Evolutionary conservation across 2,888 invertebrate genomes (phyloP).

Genomic region (Congeria kusceri): DNA sequence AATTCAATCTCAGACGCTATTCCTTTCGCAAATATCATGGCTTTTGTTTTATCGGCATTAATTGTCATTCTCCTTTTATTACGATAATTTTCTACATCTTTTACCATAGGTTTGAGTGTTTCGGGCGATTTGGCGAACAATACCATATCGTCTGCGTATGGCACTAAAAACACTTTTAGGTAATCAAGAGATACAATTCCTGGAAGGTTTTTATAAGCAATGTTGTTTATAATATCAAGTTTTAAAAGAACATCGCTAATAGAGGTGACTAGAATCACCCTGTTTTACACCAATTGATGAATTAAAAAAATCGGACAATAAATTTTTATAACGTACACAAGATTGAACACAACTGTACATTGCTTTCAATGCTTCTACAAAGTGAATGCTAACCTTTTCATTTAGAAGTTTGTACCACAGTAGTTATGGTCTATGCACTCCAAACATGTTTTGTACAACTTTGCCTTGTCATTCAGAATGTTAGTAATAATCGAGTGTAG

Average conservation of each 20-base stretch:
- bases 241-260: constrained; percentile 2
- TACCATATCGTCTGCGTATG: constrained; percentile 6
- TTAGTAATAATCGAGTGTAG: constrained; percentile 4
- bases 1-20: background rate
- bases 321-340: constrained; percentile 6
- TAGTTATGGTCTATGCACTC: constrained; percentile 4
- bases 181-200: background rate
- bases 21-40: constrained; percentile 1
- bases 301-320: constrained; percentile 6
- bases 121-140: background rate
- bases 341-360: constrained; percentile 12
- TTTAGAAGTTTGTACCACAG: constrained; percentile 18
- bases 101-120: constrained; percentile 7
- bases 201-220: background rate
- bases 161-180: constrained; percentile 4
- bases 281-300: constrained; percentile 18
- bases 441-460: constrained; percentile 14
- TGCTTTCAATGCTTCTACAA: constrained; percentile 7
- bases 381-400: background rate
- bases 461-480: background rate
- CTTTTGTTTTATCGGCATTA: background rate
- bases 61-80: constrained; percentile 2
- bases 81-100: constrained; percentile 13
- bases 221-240: background rate
- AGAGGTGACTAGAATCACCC: background rate